phyloP scores from a whole-genome alignment of 2,888 invertebrate genomes.

The Microctonus hyperodae region DNA sequence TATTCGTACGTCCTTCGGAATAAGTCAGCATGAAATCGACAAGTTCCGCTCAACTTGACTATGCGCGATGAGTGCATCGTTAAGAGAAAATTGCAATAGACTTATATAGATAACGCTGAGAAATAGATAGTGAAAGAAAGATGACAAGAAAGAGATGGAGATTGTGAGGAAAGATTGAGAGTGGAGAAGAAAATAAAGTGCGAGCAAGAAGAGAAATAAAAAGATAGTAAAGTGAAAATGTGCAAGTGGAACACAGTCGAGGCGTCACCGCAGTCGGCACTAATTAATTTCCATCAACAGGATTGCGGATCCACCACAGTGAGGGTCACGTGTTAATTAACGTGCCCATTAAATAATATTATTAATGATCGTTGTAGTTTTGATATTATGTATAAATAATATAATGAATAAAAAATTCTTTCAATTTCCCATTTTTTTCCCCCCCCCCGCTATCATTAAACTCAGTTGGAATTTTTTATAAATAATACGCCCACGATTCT shows the following conservation, averaged over 20 bases:
- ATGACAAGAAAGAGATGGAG: not conserved
- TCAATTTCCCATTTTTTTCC: not conserved
- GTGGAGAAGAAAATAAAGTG: not conserved
- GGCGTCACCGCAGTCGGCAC: conserved; percentile 28
- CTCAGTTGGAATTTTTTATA: not conserved
- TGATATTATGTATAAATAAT: conserved; percentile 24
- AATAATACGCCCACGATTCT: not conserved
- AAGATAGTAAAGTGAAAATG: conserved; percentile 10
- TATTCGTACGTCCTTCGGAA: conserved; percentile 36
- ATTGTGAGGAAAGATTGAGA: not conserved
- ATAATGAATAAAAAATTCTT: not conserved
- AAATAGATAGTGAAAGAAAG: not conserved
- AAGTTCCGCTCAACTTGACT: conserved; percentile 26
- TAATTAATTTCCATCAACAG: conserved; percentile 33
- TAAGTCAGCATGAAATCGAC: conserved; percentile 29
- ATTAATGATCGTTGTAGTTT: conserved; percentile 42
- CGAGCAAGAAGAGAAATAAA: not conserved
- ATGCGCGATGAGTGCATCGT: not conserved
- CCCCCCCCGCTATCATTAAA: not conserved
- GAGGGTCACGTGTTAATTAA: conserved; percentile 41
- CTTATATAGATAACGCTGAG: not conserved
- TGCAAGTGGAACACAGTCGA: conserved; percentile 11
- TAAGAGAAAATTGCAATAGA: conserved; percentile 14
- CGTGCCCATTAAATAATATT: conserved; percentile 41
- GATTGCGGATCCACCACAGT: conserved; percentile 21